These are phyloP conservation scores for Trochalopteron elliotii DNA, from an alignment of 2,113 vertebrate genomes.

Conservation along the genomic window DNA sequence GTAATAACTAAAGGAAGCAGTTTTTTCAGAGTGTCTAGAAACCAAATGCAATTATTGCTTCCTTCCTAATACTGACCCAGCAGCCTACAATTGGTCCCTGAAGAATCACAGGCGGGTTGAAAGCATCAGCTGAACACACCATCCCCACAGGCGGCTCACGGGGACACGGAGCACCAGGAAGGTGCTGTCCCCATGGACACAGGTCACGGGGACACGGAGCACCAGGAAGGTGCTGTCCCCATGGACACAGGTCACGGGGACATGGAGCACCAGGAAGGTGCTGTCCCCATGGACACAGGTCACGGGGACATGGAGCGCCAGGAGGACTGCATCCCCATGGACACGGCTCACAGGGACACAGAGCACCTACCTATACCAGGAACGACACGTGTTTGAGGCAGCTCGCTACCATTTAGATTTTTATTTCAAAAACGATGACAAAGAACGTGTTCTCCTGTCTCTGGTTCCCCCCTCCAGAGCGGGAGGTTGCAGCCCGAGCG, in stretches of 20 bases:
- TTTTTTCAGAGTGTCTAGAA: background rate
- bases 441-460: background rate
- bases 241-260: background rate
- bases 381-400: background rate
- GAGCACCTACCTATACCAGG: background rate
- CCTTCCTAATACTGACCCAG: background rate
- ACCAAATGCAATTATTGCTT: background rate
- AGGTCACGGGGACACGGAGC: background rate
- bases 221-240: accelerated
- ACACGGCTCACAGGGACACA: background rate
- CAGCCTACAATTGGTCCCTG: background rate
- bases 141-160: background rate
- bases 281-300: background rate
- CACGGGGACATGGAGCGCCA: background rate
- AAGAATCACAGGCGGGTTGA: background rate
- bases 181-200: background rate
- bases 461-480: background rate
- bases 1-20: background rate
- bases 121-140: background rate
- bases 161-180: background rate
- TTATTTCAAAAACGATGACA: background rate
- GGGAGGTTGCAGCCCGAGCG: background rate
- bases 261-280: background rate
- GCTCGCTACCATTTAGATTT: background rate
- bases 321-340: accelerated